phyloP scores from a whole-genome alignment of 2,888 invertebrate species.

The Plagiodera versicolora region DNA sequence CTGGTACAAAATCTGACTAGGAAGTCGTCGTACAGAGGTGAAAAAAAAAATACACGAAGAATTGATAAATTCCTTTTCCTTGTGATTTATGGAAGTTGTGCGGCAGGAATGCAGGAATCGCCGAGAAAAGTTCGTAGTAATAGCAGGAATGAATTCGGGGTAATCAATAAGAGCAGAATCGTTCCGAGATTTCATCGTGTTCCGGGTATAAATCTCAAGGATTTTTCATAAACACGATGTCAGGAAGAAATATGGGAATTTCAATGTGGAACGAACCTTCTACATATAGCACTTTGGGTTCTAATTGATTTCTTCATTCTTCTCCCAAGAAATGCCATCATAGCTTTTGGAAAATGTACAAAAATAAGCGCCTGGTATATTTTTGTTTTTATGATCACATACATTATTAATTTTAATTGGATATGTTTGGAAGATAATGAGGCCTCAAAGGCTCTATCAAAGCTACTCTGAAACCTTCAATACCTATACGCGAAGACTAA shows the following conservation, averaged over 20 bases:
- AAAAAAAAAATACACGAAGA: constrained; percentile 15
- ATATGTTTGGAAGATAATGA: no score
- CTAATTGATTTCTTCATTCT: no score
- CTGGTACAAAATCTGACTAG: constrained; percentile 10
- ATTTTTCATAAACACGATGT: constrained; percentile 6
- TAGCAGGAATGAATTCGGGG: constrained; percentile 18
- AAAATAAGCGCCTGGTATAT: no score
- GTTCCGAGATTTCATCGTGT: not conserved
- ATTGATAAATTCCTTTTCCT: constrained; percentile 14
- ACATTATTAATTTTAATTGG: no score
- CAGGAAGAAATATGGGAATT: not conserved
- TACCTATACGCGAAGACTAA: no score
- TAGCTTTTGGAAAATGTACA: no score
- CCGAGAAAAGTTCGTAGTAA: constrained; percentile 10
- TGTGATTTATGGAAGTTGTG: constrained; percentile 22
- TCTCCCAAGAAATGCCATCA: no score
- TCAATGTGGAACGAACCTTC: no score
- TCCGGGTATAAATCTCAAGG: not conserved
- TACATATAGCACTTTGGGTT: no score
- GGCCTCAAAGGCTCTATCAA: no score
- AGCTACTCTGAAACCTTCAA: no score
- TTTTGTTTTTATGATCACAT: no score
- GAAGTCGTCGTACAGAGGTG: constrained; percentile 14
- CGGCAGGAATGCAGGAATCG: constrained; percentile 16
- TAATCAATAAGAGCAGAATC: constrained; percentile 16